A percentile compares a stretch with the other conserved stretches of the same genome.
Conservation (phyloP, 1,140 invertebrate genomes). For the Caenorhabditis latens region DNA sequence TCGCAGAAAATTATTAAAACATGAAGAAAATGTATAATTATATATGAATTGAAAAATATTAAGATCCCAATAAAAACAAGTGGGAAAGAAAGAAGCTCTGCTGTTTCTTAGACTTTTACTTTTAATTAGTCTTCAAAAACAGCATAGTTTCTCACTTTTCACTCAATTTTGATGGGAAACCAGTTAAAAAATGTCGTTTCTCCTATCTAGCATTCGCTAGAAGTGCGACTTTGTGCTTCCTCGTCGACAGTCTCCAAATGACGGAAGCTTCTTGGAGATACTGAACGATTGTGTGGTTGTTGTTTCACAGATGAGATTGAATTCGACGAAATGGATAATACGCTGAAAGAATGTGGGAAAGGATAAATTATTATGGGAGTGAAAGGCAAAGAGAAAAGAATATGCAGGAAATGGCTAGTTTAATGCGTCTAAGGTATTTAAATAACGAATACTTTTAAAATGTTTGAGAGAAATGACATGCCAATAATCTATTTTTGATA, state of each 20-base stretch:
- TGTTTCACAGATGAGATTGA: neutral
- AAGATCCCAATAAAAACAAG: no score
- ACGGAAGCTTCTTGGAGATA: neutral
- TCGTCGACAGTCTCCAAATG: slow-evolving; percentile 40
- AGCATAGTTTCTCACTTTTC: no score
- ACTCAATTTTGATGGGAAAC: no score
- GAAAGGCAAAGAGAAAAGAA: neutral
- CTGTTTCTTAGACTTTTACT: no score
- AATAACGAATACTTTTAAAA: no score
- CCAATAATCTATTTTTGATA: no score
- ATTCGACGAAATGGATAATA: slow-evolving; percentile 12
- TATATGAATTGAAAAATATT: neutral
- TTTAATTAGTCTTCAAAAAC: no score
- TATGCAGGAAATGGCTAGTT: neutral
- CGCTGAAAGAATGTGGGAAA: neutral
- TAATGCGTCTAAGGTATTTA: neutral
- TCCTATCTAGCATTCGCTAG: neutral
- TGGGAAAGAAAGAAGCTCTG: neutral
- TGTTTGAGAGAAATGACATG: no score
- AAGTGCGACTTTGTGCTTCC: slow-evolving; percentile 38
- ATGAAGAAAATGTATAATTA: neutral
- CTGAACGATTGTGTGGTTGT: neutral
- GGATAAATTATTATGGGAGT: neutral
- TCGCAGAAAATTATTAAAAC: neutral
- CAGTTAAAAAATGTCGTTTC: no score